Percentiles rank a stretch among this genome's conserved stretches.
Evolutionary conservation across 2,113 vertebrate species (phyloP).

Genomic region (Mus spicilegus): DNA sequence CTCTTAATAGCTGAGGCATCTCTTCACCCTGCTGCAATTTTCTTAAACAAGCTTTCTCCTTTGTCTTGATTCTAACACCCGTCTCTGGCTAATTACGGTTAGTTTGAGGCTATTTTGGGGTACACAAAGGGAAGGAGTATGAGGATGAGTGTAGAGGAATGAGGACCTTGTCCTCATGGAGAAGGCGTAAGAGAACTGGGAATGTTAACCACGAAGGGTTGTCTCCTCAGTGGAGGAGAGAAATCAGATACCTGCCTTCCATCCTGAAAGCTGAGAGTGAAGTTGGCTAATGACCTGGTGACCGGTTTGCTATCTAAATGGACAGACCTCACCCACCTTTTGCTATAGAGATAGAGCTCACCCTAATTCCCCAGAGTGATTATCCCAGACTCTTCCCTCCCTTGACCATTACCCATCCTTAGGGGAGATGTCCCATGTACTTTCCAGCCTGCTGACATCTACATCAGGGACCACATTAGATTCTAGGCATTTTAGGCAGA

Average conservation of each 20-base stretch:
- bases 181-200: background rate
- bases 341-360: background rate
- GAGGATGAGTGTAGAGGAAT: background rate
- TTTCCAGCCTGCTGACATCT: background rate
- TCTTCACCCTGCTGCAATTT: background rate
- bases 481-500: background rate
- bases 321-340: background rate
- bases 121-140: background rate
- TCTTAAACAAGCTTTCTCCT: background rate
- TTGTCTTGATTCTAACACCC: background rate
- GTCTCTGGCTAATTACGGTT: slow-evolving; percentile 1
- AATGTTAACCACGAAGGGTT: background rate
- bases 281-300: background rate
- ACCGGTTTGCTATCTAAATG: background rate
- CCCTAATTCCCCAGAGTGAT: background rate
- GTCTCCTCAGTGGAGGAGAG: background rate
- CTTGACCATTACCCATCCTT: background rate
- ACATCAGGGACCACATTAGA: background rate
- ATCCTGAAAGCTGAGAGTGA: background rate
- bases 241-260: background rate
- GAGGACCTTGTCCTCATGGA: background rate
- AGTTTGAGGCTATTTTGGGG: background rate
- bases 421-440: background rate
- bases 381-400: background rate
- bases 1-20: background rate